Percentiles rank a stretch among this genome's conserved stretches.
phyloP scores from a whole-genome alignment of 2,888 invertebrate species.

The Augochlorella aurata region DNA sequence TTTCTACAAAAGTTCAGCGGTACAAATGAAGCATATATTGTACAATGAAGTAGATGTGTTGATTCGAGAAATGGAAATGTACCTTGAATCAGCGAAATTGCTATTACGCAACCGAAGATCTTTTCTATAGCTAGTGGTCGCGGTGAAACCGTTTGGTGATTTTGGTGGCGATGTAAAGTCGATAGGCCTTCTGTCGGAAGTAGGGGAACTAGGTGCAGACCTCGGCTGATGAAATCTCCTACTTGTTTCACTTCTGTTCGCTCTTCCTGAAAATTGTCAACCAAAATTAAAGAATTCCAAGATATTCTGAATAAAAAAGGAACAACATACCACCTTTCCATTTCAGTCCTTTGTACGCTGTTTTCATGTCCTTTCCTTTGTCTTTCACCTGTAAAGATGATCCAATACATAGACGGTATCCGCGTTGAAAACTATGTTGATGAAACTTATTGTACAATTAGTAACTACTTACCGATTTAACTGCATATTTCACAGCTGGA shows the following conservation, averaged over 20 bases:
- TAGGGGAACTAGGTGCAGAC: constrained; percentile 88
- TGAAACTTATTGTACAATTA: background rate
- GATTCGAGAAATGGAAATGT: constrained; percentile 7
- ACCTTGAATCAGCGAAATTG: constrained; percentile 78
- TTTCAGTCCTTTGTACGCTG: constrained; percentile 89
- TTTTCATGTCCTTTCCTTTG: constrained; percentile 89
- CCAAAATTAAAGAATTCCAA: background rate
- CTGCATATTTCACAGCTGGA: constrained; percentile 96
- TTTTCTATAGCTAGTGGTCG: constrained; percentile 79
- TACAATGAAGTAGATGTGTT: background rate
- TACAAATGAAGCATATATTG: background rate
- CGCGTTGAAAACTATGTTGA: background rate
- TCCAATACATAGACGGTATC: background rate
- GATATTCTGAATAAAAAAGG: background rate
- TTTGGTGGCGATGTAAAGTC: constrained; percentile 79
- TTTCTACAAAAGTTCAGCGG: constrained; percentile 69
- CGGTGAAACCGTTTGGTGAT: constrained; percentile 78
- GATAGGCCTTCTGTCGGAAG: constrained; percentile 83
- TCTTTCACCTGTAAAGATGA: constrained; percentile 85
- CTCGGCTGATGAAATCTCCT: constrained; percentile 82
- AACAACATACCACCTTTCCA: constrained; percentile 83
- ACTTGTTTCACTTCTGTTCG: constrained; percentile 74
- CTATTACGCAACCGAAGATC: constrained; percentile 78
- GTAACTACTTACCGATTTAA: constrained; percentile 92
- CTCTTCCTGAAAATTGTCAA: constrained; percentile 68